Base-by-base conservation (phyloP, 2,888 invertebrate species). In the Phortica magna region DNA sequence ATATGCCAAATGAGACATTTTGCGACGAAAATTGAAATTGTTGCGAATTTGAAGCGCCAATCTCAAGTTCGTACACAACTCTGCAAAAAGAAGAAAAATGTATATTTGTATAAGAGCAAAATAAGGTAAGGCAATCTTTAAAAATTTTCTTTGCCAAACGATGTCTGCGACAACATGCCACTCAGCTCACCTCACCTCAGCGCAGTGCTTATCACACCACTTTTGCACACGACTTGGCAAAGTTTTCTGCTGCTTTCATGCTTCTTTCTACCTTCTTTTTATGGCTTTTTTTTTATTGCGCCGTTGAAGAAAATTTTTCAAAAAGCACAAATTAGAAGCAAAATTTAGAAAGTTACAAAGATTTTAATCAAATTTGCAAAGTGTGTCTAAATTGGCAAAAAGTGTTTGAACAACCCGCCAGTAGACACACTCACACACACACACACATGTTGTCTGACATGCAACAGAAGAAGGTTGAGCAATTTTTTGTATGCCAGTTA, bases 361-460 rank as follows among this genome's bases (percentile, higher is more conserved):
- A 87, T 86, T 85, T 87, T 85, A 85, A 87, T 87, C 85, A 85
- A 85, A 87, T 85, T 87, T 87, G 80, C 83, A 84, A 85, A 85
- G 83, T 87, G 88, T 85, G 83, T 87, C 84, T 83, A 87, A 85
- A 85, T 87, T 85, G 84, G 84, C 86, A 85, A 75, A 77, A 77
- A 79, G 81, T 71, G 70, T 71, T 71, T 71, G 70, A 71, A 48
- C 70, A 71, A 31, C 70, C 70, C 70, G 55, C 70, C 42, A 53
- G 43, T 70, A 70, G 19, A 43, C 19, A 68, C 22, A 53, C 70
- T 22, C 55, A 31, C 17, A 31, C 14, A 5, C 65, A 64, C 39
- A 64, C 12, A 31, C 61, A 19, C 6, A 22, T 64, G 48, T 48
- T 14, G 43, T 39, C 53, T 17, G 14, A 31, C 22, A 53, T 53